Percentiles rank a stretch among this genome's conserved stretches.
Conservation (phyloP, 2,888 invertebrate species). For the Diogma glabrata region DNA sequence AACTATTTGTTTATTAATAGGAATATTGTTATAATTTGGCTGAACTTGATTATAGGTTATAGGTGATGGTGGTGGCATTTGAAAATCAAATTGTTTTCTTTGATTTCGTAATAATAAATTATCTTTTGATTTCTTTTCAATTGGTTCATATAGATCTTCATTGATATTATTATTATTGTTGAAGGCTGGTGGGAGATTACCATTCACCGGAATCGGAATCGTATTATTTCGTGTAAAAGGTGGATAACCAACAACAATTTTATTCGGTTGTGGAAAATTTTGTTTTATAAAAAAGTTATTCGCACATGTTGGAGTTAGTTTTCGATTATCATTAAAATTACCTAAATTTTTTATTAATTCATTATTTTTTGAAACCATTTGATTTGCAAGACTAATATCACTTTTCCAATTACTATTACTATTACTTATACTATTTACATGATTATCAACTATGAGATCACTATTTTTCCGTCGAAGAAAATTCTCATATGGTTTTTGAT, state of each 20-base stretch:
- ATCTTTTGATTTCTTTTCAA: conserved; percentile 6
- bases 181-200: conserved; percentile 16
- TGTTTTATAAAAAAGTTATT: conserved; percentile 13
- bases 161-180: neutral
- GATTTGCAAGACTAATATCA: conserved; percentile 10
- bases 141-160: conserved; percentile 6
- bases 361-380: conserved; percentile 7
- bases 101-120: neutral
- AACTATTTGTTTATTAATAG: too few species aligned
- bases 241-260: conserved; percentile 12
- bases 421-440: neutral
- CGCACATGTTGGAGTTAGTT: neutral
- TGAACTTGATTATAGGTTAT: neutral
- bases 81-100: too few species aligned
- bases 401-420: neutral
- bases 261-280: conserved; percentile 10
- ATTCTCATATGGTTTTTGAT: neutral
- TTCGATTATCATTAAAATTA: neutral
- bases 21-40: too few species aligned
- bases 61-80: too few species aligned
- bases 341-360: conserved; percentile 12
- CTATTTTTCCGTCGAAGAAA: neutral
- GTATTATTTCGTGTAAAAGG: conserved; percentile 16
- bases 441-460: neutral
- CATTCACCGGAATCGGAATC: conserved; percentile 17